Evolutionary conservation across 2,797 vertebrate genomes (phyloP).

Genomic region (Mycteria americana): DNA sequence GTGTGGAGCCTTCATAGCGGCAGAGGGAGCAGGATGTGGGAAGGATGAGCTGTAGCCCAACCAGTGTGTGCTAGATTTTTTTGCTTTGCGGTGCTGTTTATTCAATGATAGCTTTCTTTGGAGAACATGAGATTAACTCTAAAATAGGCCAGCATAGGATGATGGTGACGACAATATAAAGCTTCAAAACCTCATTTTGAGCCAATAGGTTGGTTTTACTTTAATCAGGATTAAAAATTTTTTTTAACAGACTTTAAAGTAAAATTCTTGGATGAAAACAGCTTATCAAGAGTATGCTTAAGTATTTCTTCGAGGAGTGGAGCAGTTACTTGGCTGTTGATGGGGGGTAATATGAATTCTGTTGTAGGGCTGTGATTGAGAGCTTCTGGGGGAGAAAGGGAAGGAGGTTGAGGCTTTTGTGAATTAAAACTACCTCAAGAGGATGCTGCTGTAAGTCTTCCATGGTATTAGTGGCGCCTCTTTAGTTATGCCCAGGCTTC

Average conservation of each 20-base stretch:
- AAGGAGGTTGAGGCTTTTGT: neutral
- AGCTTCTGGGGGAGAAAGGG: neutral
- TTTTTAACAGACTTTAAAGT: neutral
- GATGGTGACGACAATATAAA: neutral
- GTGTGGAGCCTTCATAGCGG: neutral
- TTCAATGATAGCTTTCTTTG: neutral
- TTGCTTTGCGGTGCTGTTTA: neutral
- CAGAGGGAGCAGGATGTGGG: neutral
- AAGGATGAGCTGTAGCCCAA: neutral
- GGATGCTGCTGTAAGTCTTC: neutral
- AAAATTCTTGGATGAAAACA: neutral
- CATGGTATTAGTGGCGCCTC: neutral
- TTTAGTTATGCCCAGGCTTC: neutral
- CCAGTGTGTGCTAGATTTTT: fast-evolving
- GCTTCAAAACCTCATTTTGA: neutral
- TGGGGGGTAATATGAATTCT: neutral
- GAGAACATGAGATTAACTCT: neutral
- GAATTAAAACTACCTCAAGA: neutral
- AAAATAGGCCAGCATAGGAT: slow-evolving; percentile 25
- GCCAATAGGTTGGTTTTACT: neutral
- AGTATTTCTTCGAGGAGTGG: neutral
- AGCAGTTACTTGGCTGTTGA: neutral
- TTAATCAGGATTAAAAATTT: neutral
- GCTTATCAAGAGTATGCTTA: neutral
- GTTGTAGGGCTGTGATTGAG: neutral